phyloP scores from a whole-genome alignment of 2,888 invertebrate genomes.

The Eupithecia subfuscata region DNA sequence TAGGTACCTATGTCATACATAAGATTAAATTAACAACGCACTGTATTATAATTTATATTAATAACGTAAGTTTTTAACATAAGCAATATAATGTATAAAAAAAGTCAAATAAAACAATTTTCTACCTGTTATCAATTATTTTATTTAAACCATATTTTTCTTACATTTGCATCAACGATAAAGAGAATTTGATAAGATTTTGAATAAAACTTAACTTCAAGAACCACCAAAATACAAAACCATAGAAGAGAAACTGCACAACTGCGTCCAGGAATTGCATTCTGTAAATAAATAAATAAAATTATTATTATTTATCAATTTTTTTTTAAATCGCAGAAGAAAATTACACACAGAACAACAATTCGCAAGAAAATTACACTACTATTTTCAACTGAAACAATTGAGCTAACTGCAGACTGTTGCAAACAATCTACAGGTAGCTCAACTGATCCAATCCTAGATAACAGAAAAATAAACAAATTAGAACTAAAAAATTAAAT shows the following conservation, averaged over 20 bases:
- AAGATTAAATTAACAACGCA: neutral
- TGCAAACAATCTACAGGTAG: no score
- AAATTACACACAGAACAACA: no score
- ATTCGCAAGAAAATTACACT: no score
- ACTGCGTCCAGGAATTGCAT: constrained; percentile 56
- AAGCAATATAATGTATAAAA: neutral
- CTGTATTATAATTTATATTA: neutral
- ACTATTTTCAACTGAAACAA: no score
- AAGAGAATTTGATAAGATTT: neutral
- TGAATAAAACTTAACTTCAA: constrained; percentile 47
- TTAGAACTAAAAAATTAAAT: no score
- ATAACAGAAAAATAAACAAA: no score
- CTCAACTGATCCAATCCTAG: no score
- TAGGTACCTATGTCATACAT: no score
- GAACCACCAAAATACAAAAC: constrained; percentile 55
- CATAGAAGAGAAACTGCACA: constrained; percentile 53
- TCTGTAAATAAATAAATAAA: constrained; percentile 48
- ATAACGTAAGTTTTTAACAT: no score
- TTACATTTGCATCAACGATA: neutral
- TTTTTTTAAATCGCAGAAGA: no score
- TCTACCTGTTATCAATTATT: neutral
- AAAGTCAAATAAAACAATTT: neutral
- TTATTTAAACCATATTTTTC: neutral
- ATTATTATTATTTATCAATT: neutral
- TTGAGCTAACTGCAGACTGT: no score